These are phyloP conservation scores for Limnephilus rhombicus DNA, from an alignment of 2,888 invertebrate species.

Conservation along the genomic window DNA sequence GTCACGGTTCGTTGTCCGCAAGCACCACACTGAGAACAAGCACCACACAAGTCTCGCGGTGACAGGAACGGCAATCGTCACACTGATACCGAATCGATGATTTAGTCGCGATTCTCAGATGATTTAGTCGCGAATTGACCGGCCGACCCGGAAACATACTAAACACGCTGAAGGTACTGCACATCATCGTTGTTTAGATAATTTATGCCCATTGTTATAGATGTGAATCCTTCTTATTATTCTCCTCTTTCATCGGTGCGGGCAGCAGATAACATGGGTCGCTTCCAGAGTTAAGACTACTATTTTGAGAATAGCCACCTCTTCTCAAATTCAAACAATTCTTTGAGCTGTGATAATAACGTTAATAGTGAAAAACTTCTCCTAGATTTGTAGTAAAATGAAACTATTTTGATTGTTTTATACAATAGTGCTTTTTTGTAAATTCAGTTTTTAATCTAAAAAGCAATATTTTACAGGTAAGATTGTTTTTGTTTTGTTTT, in stretches of 20 bases:
- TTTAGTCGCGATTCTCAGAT: slow-evolving; percentile 31
- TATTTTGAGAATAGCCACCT: not conserved
- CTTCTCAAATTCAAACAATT: not conserved
- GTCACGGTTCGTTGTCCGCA: slow-evolving; percentile 14
- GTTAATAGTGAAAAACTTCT: not conserved
- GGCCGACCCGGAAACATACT: slow-evolving; percentile 23
- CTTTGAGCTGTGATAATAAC: not conserved
- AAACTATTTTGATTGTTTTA: not conserved
- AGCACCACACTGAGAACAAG: slow-evolving; percentile 1
- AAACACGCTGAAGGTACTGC: not conserved
- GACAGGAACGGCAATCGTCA: slow-evolving; percentile 35
- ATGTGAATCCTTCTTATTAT: not conserved
- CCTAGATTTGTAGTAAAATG: not conserved
- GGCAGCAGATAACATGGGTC: not conserved
- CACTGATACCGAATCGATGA: slow-evolving; percentile 7
- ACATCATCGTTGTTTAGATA: not conserved
- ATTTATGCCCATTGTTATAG: slow-evolving; percentile 33
- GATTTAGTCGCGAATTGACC: slow-evolving; percentile 11
- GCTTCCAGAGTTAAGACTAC: not conserved
- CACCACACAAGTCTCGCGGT: slow-evolving; percentile 11
- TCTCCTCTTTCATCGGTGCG: not conserved
- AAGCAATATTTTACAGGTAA: not conserved
- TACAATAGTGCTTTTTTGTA: not conserved
- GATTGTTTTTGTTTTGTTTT: not conserved
- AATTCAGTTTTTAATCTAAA: not conserved